Percentiles rank a stretch among this genome's conserved stretches.
phyloP scores from a whole-genome alignment of 2,113 vertebrate genomes.

The Mormyrus lacerda region DNA sequence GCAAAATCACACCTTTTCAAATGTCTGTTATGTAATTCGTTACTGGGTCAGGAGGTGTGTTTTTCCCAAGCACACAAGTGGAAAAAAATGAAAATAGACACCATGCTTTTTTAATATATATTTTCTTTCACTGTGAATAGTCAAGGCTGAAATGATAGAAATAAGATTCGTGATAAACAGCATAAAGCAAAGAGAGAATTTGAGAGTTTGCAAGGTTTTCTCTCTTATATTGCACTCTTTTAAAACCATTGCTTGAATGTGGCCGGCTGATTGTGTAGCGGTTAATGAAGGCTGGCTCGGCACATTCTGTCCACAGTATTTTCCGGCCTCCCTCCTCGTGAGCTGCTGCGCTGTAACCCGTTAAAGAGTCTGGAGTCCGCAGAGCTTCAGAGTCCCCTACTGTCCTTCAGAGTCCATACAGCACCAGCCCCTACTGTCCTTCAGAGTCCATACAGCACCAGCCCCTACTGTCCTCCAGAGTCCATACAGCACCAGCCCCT shows the following conservation, averaged over 20 bases:
- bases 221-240: background rate
- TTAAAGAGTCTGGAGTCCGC: background rate
- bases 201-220: background rate
- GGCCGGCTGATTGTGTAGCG: background rate
- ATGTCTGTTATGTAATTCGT: conserved; percentile 44
- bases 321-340: background rate
- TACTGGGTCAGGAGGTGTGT: conserved; percentile 36
- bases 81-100: conserved; percentile 12
- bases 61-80: conserved; percentile 19
- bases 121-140: conserved; percentile 9
- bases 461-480: background rate
- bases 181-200: background rate
- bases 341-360: background rate
- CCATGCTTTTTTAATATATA: background rate
- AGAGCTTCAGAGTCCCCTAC: background rate
- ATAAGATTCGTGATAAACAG: background rate
- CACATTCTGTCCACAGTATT: background rate
- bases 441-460: background rate
- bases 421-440: background rate
- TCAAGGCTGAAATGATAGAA: background rate
- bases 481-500: background rate
- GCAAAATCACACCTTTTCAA: conserved; percentile 36
- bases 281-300: background rate
- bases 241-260: background rate
- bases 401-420: background rate